Percentiles rank a stretch among this genome's conserved stretches.
Conservation (phyloP, 2,113 vertebrate genomes). For the Geococcyx californianus region DNA sequence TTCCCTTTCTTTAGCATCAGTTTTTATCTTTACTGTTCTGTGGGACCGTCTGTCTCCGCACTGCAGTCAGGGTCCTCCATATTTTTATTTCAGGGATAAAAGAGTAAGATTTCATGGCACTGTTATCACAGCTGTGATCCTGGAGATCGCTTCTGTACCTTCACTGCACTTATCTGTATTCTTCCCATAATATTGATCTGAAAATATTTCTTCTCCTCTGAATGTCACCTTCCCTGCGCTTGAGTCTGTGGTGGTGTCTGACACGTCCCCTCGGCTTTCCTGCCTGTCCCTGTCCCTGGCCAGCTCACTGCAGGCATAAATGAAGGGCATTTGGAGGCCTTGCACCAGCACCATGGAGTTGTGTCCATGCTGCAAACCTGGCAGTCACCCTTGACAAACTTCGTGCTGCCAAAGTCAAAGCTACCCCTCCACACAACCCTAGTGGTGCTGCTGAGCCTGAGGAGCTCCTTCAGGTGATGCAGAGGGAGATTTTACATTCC, state of each 20-base stretch:
- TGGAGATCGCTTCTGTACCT: neutral
- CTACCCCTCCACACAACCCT: fast-evolving
- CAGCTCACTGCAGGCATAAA: neutral
- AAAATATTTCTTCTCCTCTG: neutral
- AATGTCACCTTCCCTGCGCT: neutral
- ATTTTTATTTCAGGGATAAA: neutral
- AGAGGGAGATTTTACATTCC: neutral
- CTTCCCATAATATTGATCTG: neutral
- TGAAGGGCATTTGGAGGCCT: neutral
- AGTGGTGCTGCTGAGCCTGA: fast-evolving
- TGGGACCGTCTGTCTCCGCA: neutral
- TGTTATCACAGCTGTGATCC: neutral
- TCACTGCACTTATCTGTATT: neutral
- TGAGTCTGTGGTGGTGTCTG: neutral
- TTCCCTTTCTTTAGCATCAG: neutral
- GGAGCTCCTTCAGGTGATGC: neutral
- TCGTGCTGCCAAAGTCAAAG: neutral
- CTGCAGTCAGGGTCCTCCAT: neutral
- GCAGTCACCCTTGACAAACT: fast-evolving
- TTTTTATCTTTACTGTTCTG: neutral
- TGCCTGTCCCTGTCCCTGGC: neutral
- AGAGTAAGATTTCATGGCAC: neutral
- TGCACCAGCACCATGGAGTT: fast-evolving
- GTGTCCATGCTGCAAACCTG: neutral
- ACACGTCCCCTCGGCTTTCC: neutral